Conservation (phyloP, 23 tunicate genomes). For the Ciona savignyi region DNA sequence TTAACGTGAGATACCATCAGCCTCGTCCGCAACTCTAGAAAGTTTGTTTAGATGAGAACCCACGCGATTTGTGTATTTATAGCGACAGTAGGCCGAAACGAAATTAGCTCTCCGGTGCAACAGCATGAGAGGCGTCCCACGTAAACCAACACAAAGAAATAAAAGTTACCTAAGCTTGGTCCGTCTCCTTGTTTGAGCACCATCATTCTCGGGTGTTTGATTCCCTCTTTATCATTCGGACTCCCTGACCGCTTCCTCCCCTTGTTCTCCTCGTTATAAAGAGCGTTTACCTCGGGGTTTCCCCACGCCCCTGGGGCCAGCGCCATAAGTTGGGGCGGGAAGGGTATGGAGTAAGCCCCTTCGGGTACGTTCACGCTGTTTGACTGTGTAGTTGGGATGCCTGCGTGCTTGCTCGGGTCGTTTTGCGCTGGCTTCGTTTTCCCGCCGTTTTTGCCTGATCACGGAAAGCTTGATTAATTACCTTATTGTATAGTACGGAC, state of each 20-base stretch:
- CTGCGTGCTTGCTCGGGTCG: conserved; percentile 1
- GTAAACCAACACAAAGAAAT: neutral
- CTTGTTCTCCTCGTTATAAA: conserved; percentile 16
- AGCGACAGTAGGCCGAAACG: neutral
- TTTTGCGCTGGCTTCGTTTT: neutral
- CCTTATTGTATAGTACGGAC: neutral
- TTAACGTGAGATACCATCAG: too few species aligned
- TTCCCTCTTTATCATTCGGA: conserved; percentile 31
- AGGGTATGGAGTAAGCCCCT: conserved; percentile 7
- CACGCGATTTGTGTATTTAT: conserved; percentile 1
- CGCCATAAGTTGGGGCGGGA: conserved; percentile 39
- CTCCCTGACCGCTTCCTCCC: conserved; percentile 62
- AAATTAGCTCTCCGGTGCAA: neutral
- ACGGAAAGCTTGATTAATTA: neutral
- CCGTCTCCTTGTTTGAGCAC: conserved; percentile 91
- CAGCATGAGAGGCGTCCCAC: neutral
- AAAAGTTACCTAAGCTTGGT: conserved; percentile 57
- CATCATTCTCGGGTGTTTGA: conserved; percentile 71
- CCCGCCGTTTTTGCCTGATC: neutral
- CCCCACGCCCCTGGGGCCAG: conserved; percentile 18
- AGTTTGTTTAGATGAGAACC: neutral
- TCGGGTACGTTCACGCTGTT: neutral
- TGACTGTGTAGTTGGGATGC: neutral
- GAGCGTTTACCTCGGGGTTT: neutral
- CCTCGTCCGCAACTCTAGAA: too few species aligned